phyloP scores from a whole-genome alignment of 2,888 invertebrate genomes.

The Julus scandinavius region DNA sequence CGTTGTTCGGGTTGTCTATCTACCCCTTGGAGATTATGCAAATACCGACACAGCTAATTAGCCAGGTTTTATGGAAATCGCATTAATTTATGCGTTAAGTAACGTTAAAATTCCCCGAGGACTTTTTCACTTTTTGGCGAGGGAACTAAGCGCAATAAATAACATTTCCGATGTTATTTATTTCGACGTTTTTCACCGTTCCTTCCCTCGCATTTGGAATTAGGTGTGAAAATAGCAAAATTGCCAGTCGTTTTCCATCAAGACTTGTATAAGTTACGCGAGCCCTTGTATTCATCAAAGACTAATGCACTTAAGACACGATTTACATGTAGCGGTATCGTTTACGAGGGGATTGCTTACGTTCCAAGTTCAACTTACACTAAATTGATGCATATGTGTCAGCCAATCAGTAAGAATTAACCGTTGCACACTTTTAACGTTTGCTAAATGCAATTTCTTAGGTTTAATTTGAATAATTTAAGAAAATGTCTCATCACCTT shows the following conservation, averaged over 20 bases:
- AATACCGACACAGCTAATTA: conserved; percentile 35
- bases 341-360: too few species aligned
- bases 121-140: conserved; percentile 30
- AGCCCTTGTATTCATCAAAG: conserved; percentile 4
- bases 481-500: too few species aligned
- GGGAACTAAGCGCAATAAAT: not conserved
- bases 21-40: conserved; percentile 5
- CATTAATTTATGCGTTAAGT: conserved; percentile 39
- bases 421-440: not conserved
- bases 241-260: not conserved
- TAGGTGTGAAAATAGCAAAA: not conserved
- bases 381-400: not conserved
- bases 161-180: conserved; percentile 16
- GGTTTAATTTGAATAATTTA: too few species aligned
- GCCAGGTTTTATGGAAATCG: conserved; percentile 29
- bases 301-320: not conserved
- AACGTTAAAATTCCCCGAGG: conserved; percentile 25
- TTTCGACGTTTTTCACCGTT: not conserved
- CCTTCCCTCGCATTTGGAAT: not conserved
- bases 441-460: too few species aligned
- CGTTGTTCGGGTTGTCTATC: not conserved
- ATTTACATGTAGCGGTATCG: not conserved
- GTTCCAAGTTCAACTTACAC: not conserved
- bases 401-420: not conserved
- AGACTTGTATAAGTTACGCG: not conserved